Evolutionary conservation across 2,797 vertebrate genomes (phyloP), one percentile per base, ranked within the genome.

Genomic region (Nyctibius grandis): DNA sequence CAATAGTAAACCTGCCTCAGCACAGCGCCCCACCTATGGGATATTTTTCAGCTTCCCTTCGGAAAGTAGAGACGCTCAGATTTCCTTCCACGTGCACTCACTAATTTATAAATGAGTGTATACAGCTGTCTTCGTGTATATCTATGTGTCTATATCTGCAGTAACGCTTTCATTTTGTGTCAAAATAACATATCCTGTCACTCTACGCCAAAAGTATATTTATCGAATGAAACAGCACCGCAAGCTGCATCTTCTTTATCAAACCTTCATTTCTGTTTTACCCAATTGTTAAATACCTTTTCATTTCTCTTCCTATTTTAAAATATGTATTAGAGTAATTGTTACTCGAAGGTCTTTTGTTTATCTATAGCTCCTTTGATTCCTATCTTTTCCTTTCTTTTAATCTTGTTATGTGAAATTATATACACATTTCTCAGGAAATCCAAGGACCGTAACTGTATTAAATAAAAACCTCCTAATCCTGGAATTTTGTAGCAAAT

Each of bases 131-230:
- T 88, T 45, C 83, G n/a, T 34, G 72, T 93, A 26, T 79, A 95
- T 94, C 93, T 86, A 13, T 70, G 78, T 78, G 77, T 95, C 92
- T 75, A 3, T 91, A 97, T 90, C 91, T 85, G 33, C 81, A 57
- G 89, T 88, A 94, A 76, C 44, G 78, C 78, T 95, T 95, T 93
- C 93, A 91, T 90, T 88, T 84, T 69, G 93, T 91, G 91, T 94
- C 95, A 96, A 96, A 96, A 95, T 91, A 88, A 96, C 79, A 88
- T 36, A 89, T 92, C 90, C 88, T 93, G 93, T 96, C 93, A 96
- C 93, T 97, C 90, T 96, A 81, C 56, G 42, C 93, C 94, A 80
- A 85, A 93, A 89, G 75, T 91, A 33, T 91, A 68, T 92, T 88
- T 95, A 89, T 93, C 56, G 67, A 96, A 86, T 92, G 90, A 93